phyloP scores from a whole-genome alignment of 1,140 invertebrate genomes.

The Lepidostoma basale region DNA sequence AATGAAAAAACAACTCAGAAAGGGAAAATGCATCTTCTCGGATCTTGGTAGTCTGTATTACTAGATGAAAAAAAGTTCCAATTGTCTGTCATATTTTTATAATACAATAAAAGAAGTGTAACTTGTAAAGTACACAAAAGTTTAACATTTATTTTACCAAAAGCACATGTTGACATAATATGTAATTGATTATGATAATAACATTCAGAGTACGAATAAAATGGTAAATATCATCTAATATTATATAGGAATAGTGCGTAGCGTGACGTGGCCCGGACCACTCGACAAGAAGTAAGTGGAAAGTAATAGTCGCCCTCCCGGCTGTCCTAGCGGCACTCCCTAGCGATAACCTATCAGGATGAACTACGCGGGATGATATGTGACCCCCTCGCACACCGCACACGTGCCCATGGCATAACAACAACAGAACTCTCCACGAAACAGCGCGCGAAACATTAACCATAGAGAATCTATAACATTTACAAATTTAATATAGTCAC shows the following conservation, averaged over 20 bases:
- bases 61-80: no score
- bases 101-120: no score
- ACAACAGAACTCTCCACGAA: constrained; percentile 10
- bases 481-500: constrained; percentile 19
- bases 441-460: constrained; percentile 15
- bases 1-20: no score
- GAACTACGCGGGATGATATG: constrained; percentile 22
- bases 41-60: no score
- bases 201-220: constrained; percentile 14
- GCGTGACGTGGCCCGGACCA: neutral
- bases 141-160: constrained; percentile 25
- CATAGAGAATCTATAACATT: constrained; percentile 18
- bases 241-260: constrained; percentile 12
- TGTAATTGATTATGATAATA: constrained; percentile 4
- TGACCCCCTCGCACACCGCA: constrained; percentile 7
- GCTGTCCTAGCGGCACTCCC: no score
- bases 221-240: constrained; percentile 8
- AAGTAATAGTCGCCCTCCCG: neutral
- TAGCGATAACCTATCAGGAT: no score
- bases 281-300: no score
- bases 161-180: constrained; percentile 21
- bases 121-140: constrained; percentile 24
- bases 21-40: no score
- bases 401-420: neutral
- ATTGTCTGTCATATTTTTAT: no score